These are phyloP conservation scores for Unio delphinus DNA, from an alignment of 2,888 invertebrate genomes.

Conservation along the genomic window DNA sequence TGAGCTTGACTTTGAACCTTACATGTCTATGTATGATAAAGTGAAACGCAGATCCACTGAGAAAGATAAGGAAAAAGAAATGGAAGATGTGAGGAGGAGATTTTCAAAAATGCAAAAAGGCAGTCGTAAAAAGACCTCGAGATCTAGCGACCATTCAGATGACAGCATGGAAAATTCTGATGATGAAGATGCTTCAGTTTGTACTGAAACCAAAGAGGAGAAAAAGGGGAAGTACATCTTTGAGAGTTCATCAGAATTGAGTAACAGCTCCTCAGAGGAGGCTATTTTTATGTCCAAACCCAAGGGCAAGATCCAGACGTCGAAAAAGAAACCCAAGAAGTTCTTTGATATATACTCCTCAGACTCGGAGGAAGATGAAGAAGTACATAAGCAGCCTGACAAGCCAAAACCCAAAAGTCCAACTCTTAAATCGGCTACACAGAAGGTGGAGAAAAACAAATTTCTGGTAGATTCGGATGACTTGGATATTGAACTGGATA, in stretches of 20 bases:
- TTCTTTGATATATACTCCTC: slow-evolving; percentile 46
- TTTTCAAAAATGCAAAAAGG: slow-evolving; percentile 49
- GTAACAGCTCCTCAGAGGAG: slow-evolving; percentile 28
- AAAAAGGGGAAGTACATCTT: slow-evolving; percentile 29
- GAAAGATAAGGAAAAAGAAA: slow-evolving; percentile 70
- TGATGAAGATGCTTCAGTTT: slow-evolving; percentile 29
- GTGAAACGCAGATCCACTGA: slow-evolving; percentile 64
- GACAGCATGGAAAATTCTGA: slow-evolving; percentile 50
- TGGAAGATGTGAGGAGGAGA: slow-evolving; percentile 42
- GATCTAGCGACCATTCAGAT: slow-evolving; percentile 48
- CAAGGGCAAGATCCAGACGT: slow-evolving; percentile 19
- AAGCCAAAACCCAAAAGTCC: slow-evolving; percentile 17
- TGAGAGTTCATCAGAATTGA: slow-evolving; percentile 28
- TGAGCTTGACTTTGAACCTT: slow-evolving; percentile 77
- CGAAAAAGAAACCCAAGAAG: slow-evolving; percentile 34
- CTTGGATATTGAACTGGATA: too few relatives aligned
- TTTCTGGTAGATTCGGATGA: background rate
- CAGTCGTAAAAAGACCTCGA: slow-evolving; percentile 51
- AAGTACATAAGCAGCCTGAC: slow-evolving; percentile 7
- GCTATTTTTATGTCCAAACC: slow-evolving; percentile 16
- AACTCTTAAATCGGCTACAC: slow-evolving; percentile 28
- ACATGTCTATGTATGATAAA: slow-evolving; percentile 98
- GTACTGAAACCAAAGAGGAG: slow-evolving; percentile 15
- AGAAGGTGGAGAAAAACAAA: slow-evolving; percentile 33
- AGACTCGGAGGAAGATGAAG: slow-evolving; percentile 38